These are phyloP conservation scores for Phymanthus crucifer DNA, from an alignment of 92 coral and sea anemone species.

Conservation along the genomic window DNA sequence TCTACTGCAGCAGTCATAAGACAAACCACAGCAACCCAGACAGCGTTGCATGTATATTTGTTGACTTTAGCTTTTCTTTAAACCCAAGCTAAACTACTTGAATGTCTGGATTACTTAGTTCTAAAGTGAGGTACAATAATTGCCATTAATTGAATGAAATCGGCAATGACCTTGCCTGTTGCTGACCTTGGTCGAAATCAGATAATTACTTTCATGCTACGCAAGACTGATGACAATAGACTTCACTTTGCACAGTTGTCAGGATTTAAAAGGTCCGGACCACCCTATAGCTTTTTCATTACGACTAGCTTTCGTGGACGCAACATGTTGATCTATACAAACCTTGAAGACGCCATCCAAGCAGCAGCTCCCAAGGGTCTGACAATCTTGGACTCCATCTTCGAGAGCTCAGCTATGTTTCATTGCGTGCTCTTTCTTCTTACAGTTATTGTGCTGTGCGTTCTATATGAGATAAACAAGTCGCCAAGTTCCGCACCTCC, in stretches of 20 bases:
- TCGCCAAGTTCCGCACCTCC: constrained; percentile 33
- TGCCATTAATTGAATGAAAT: constrained; percentile 8
- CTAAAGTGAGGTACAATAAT: neutral
- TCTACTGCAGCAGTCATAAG: neutral
- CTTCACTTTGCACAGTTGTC: neutral
- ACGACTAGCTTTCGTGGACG: neutral
- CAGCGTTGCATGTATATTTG: neutral
- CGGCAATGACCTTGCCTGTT: constrained; percentile 22
- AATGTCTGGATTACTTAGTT: neutral
- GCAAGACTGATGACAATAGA: constrained; percentile 16
- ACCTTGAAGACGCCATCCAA: neutral
- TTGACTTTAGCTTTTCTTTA: neutral
- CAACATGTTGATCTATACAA: neutral
- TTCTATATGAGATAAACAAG: constrained; percentile 1
- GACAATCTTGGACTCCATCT: neutral
- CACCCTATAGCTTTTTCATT: neutral
- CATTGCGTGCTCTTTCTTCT: neutral
- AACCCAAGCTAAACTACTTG: neutral
- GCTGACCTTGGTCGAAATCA: constrained; percentile 12
- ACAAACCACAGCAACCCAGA: neutral
- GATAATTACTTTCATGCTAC: constrained; percentile 9
- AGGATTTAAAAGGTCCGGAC: constrained; percentile 1
- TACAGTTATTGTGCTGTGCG: neutral
- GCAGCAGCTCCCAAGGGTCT: neutral
- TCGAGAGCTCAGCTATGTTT: neutral